Conservation (phyloP, 2,113 vertebrate genomes). For the Gulo gulo region DNA sequence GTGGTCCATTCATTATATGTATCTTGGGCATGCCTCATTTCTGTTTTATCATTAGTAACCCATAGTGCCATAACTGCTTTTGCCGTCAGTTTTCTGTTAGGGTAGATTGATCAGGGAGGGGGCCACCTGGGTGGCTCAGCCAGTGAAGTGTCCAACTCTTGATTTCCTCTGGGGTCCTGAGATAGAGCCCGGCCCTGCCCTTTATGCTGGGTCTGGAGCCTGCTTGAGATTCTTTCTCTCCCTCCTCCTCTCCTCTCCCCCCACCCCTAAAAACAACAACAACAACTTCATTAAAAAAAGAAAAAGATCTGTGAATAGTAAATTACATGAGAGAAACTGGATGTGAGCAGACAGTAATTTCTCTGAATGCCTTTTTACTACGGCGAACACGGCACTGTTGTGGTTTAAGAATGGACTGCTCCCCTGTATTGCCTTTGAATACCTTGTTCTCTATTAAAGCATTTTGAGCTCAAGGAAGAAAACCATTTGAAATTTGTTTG, state of each 20-base stretch:
- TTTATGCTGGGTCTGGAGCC: background rate
- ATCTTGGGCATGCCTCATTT: background rate
- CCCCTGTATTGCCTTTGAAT: background rate
- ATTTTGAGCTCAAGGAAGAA: background rate
- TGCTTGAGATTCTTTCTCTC: background rate
- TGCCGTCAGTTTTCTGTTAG: background rate
- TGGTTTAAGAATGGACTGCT: background rate
- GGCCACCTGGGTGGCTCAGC: background rate
- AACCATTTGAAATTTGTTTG: background rate
- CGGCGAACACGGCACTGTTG: background rate
- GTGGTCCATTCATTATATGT: background rate
- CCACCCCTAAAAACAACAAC: background rate
- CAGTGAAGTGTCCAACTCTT: background rate
- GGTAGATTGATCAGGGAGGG: background rate
- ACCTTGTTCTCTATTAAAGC: background rate
- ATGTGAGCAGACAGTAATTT: background rate
- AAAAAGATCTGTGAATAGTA: background rate
- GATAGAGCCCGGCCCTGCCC: background rate
- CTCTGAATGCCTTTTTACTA: background rate
- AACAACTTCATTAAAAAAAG: too few species aligned
- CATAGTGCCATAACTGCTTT: background rate
- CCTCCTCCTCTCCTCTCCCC: background rate
- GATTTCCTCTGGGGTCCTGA: background rate
- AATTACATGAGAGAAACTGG: background rate
- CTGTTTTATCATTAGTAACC: background rate